A percentile compares a stretch with the other conserved stretches of the same genome.
These are phyloP conservation scores for Chamaetylas fuelleborni DNA, from an alignment of 2,113 vertebrate genomes.

Conservation along the genomic window DNA sequence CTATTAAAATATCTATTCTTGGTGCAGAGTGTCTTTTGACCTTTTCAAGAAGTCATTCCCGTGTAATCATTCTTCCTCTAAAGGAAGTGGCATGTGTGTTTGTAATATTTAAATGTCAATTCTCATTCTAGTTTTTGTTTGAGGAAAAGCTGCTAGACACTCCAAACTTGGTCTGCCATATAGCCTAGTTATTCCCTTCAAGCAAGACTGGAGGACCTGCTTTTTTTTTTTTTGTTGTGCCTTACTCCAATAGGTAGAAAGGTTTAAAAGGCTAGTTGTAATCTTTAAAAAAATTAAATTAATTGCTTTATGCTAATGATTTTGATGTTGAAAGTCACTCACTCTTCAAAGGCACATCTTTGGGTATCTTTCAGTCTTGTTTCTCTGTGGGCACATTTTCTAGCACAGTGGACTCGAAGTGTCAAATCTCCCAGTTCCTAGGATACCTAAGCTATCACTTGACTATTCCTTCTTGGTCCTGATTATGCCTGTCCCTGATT, in stretches of 20 bases:
- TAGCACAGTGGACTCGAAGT: not conserved
- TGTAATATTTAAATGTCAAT: not conserved
- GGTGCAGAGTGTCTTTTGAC: not conserved
- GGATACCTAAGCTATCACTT: not conserved
- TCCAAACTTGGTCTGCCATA: not conserved
- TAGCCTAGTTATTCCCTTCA: not conserved
- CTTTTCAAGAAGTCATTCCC: not conserved
- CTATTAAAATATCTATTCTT: not conserved
- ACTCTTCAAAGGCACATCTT: not conserved
- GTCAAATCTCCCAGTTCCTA: not conserved
- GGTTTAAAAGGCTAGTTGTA: not conserved
- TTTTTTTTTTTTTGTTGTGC: not conserved
- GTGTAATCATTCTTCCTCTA: not conserved
- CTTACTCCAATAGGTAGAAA: not conserved
- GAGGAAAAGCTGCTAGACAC: not conserved
- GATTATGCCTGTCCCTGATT: not conserved
- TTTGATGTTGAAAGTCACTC: not conserved
- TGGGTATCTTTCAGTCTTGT: not conserved
- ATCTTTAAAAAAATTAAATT: not conserved
- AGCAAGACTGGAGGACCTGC: not conserved
- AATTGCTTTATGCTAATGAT: not conserved
- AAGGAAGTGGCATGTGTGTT: not conserved
- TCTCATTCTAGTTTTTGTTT: not conserved
- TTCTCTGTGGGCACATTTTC: not conserved
- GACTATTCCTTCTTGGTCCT: not conserved